Conservation (phyloP, 2,888 invertebrate species). For the Mechanitis messenoides region DNA sequence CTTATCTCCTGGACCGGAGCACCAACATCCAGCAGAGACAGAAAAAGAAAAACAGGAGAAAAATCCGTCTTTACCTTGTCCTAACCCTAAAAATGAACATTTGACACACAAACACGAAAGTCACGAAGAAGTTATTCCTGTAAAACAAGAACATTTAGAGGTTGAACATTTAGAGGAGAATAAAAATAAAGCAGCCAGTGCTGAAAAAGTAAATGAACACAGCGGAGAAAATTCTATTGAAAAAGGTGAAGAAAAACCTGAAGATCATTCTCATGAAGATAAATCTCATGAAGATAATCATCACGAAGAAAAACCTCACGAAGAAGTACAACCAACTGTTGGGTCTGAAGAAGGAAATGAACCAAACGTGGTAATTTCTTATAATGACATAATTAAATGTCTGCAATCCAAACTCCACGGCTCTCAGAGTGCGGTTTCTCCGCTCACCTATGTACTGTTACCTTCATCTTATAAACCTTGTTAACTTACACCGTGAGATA, state of each 20-base stretch:
- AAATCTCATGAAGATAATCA: conserved; percentile 6
- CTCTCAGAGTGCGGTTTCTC: conserved; percentile 39
- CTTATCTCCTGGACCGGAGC: conserved; percentile 43
- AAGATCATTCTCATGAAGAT: conserved; percentile 17
- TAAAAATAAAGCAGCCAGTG: conserved; percentile 15
- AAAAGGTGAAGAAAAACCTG: conserved; percentile 4
- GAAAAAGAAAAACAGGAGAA: conserved; percentile 23
- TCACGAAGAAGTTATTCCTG: conserved; percentile 21
- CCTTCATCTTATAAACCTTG: conserved; percentile 40
- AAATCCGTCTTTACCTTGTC: conserved; percentile 37
- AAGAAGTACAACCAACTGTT: neutral
- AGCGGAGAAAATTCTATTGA: conserved; percentile 1
- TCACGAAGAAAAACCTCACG: neutral
- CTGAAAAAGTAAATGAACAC: conserved; percentile 6
- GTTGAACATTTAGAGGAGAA: conserved; percentile 24
- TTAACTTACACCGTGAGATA: conserved; percentile 11
- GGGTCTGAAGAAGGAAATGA: conserved; percentile 4
- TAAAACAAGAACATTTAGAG: conserved; percentile 23
- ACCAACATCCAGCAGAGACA: conserved; percentile 13
- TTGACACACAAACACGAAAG: conserved; percentile 33
- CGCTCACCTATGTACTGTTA: conserved; percentile 59
- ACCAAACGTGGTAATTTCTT: conserved; percentile 37
- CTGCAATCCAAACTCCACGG: conserved; percentile 47
- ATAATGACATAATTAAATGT: conserved; percentile 57
- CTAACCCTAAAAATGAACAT: conserved; percentile 46